Evolutionary conservation across 1,140 invertebrate species (phyloP).

Genomic region (Drosophila bifasciata): DNA sequence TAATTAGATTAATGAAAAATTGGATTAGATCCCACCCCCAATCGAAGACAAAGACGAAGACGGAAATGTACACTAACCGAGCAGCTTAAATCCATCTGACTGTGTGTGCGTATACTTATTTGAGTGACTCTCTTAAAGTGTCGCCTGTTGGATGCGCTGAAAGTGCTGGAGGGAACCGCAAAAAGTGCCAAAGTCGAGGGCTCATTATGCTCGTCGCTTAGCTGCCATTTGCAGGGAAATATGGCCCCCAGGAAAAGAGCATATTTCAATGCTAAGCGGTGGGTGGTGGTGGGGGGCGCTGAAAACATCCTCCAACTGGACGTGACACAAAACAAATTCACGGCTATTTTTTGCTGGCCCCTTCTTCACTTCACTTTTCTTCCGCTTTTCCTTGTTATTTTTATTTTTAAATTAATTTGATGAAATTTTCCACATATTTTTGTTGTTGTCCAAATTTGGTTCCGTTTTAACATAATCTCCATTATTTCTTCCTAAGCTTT

Average conservation of each 20-base stretch:
- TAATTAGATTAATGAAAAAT: conserved; percentile 74
- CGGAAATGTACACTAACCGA: conserved; percentile 2
- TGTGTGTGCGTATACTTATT: conserved; percentile 1
- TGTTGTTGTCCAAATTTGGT: conserved; percentile 19
- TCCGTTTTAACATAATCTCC: conserved; percentile 46
- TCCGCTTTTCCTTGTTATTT: conserved; percentile 13
- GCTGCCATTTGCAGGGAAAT: conserved; percentile 35
- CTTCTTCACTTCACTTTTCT: not conserved
- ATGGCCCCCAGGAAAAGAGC: conserved; percentile 8
- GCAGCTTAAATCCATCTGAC: conserved; percentile 40
- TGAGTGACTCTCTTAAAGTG: conserved; percentile 21
- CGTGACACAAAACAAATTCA: conserved; percentile 70
- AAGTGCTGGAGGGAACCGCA: conserved; percentile 33
- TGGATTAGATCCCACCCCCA: conserved; percentile 35
- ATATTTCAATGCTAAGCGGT: conserved; percentile 34
- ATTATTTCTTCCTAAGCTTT: conserved; percentile 49
- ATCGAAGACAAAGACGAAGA: not conserved
- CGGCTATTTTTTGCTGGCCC: conserved; percentile 23
- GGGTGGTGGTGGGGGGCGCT: too few species aligned
- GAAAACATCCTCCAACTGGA: conserved; percentile 43
- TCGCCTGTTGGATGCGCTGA: not conserved
- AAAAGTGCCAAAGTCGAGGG: conserved; percentile 25
- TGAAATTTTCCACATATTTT: conserved; percentile 35
- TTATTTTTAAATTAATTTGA: conserved; percentile 68
- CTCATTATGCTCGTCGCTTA: conserved; percentile 46